Percentiles rank a stretch among this genome's conserved stretches.
Conservation (phyloP, 1,140 invertebrate genomes). For the Drosophila kikkawai region DNA sequence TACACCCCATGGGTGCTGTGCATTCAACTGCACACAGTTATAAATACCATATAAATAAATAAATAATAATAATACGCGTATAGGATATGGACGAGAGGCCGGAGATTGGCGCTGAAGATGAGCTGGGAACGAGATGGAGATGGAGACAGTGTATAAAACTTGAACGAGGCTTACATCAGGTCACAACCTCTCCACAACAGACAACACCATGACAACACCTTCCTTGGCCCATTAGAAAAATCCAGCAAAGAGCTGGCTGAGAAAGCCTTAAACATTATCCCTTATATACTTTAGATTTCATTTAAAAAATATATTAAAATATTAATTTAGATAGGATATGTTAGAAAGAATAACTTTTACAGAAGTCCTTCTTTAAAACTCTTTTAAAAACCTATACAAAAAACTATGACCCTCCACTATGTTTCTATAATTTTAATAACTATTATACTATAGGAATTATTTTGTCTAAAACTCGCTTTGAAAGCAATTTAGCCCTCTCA, state of each 20-base stretch:
- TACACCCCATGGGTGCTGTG: slow-evolving; percentile 80
- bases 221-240: slow-evolving; percentile 9
- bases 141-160: slow-evolving; percentile 51
- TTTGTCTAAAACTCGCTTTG: neutral
- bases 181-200: slow-evolving; percentile 23
- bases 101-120: slow-evolving; percentile 20
- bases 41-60: slow-evolving; percentile 46
- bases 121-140: slow-evolving; percentile 25
- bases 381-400: neutral
- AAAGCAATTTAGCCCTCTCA: neutral
- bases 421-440: neutral
- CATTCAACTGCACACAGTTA: slow-evolving; percentile 62
- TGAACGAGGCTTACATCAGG: slow-evolving; percentile 35
- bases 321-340: neutral
- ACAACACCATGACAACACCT: slow-evolving; percentile 21
- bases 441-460: neutral
- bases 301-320: neutral
- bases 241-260: slow-evolving; percentile 23
- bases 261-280: slow-evolving; percentile 3
- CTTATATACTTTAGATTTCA: neutral
- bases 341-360: neutral
- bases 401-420: neutral
- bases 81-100: slow-evolving; percentile 41
- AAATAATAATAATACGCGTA: slow-evolving; percentile 35
- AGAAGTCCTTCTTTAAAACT: neutral